Evolutionary conservation across 35 echinoderm and acorn worm genomes (phyloP).

Genomic region (Ophiothrix spiculata): DNA sequence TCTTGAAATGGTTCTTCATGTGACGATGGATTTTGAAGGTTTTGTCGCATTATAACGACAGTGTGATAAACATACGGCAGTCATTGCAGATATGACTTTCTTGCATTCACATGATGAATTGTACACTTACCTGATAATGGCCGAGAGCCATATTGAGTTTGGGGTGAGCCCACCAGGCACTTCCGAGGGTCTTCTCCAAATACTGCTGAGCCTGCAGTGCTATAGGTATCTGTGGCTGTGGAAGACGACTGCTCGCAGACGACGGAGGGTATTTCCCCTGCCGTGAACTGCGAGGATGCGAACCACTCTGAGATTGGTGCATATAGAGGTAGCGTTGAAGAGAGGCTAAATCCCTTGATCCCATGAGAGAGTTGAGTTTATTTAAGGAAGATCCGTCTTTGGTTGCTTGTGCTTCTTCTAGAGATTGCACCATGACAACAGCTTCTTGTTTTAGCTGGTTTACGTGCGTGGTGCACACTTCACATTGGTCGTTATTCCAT

Average conservation of each 20-base stretch:
- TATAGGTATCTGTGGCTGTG: constrained; percentile 46
- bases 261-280: constrained; percentile 27
- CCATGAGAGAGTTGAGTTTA: constrained; percentile 62
- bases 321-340: constrained; percentile 86
- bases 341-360: constrained; percentile 76
- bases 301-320: constrained; percentile 60
- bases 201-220: constrained; percentile 90
- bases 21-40: no score
- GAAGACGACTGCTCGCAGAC: constrained; percentile 24
- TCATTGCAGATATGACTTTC: no score
- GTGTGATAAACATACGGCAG: no score
- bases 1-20: no score
- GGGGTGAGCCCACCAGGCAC: constrained; percentile 68
- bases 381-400: constrained; percentile 48
- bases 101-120: no score
- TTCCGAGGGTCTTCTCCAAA: constrained; percentile 72
- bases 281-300: constrained; percentile 45
- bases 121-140: constrained; percentile 40
- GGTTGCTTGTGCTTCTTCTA: constrained; percentile 73
- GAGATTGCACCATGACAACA: constrained; percentile 88
- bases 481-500: constrained; percentile 85
- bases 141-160: constrained; percentile 54
- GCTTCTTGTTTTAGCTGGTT: constrained; percentile 84
- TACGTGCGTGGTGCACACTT: constrained; percentile 74
- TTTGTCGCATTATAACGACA: no score